Conservation (phyloP, 2,888 invertebrate genomes). For the Galeopsomyia nigrocyanea region DNA sequence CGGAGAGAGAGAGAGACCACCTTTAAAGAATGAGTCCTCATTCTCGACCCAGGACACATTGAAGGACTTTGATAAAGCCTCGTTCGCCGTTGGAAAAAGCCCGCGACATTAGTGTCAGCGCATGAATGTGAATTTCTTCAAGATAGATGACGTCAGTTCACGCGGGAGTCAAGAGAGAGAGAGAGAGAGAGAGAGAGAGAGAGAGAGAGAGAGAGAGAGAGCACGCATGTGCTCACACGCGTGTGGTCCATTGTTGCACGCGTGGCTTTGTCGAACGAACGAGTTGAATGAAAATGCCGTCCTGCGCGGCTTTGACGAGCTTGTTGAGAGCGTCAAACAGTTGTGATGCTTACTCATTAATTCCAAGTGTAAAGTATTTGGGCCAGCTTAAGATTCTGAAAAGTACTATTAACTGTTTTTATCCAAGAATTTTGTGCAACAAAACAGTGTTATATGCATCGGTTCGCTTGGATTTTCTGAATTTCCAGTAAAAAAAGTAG, state of each 20-base stretch:
- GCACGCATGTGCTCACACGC: constrained; percentile 46
- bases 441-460: not conserved
- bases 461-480: not conserved
- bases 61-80: constrained; percentile 53
- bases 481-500: too few species aligned
- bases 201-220: constrained; percentile 44
- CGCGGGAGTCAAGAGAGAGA: not conserved
- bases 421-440: too few species aligned
- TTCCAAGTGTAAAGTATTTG: not conserved
- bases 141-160: constrained; percentile 60
- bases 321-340: constrained; percentile 12
- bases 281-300: constrained; percentile 48
- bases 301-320: constrained; percentile 46
- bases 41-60: constrained; percentile 44
- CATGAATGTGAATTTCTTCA: constrained; percentile 60
- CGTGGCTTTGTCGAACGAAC: constrained; percentile 47
- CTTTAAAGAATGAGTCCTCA: constrained; percentile 42
- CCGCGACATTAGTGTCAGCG: constrained; percentile 61
- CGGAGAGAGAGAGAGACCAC: not conserved
- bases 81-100: constrained; percentile 47
- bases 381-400: not conserved
- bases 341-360: not conserved
- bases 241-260: constrained; percentile 60
- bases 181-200: constrained; percentile 51
- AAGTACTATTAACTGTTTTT: too few species aligned